Evolutionary conservation across 2,113 vertebrate genomes (phyloP), one percentile per base, ranked within the genome.

Genomic region (Cyanoramphus novaezelandiae): DNA sequence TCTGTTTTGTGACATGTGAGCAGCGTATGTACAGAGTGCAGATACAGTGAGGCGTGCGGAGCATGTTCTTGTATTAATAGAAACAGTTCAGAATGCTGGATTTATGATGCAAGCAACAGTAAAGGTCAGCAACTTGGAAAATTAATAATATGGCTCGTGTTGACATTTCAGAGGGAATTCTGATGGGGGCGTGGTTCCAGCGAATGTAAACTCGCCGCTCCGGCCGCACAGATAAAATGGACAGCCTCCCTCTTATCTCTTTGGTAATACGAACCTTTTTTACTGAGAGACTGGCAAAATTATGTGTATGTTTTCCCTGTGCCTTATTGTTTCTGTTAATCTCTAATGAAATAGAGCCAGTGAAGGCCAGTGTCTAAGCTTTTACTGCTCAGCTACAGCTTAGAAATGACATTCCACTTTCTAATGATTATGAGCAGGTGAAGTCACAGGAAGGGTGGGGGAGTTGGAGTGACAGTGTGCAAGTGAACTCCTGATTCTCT

Each of bases 41-140:
- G 79, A 10, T 60, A 33, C 13, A 2, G 9, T n/a, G 43, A 77
- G 82, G 64, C 31, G 21, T 70, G 37, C 33, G 21, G 63, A 95
- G 60, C 70, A 15, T 60, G 46, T 81, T 92, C 31, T 39, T 46
- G 41, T 88, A 16, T 39, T 82, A 84, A 83, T 28, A 92, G 90
- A 80, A 96, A 70, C 72, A 65, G 35, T 86, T 86, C 69, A 80
- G 59, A 87, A 63, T 75, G 62, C 78, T 17, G 55, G 29, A 25
- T 76, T 85, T 62, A 47, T 67, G 94, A 60, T 78, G 87, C 84
- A 84, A 93, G 20, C 80, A 55, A 50, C 75, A 95, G 52, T 89
- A 81, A 95, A 96, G 68, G 88, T 95, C 16, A 77, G 37, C 62
- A 94, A 81, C 95, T 92, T 90, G 90, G 92, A 94, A 97, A 97